Conservation (phyloP, 1,140 invertebrate genomes). For the Fopius arisanus region DNA sequence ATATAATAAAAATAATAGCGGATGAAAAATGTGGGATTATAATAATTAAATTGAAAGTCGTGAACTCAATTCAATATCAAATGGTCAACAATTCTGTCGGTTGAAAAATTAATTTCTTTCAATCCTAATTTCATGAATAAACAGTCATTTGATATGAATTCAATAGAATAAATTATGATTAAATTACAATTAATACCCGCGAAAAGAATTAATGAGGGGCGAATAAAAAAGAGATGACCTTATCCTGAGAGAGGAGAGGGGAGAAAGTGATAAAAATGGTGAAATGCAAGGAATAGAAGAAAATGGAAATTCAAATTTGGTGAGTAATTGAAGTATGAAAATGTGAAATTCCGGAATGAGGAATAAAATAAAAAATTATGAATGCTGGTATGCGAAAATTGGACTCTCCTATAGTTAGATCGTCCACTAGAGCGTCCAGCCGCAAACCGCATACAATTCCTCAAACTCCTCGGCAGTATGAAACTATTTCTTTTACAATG, state of each 20-base stretch:
- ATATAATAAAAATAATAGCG: too few relatives aligned
- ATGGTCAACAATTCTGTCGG: too few relatives aligned
- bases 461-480: neutral
- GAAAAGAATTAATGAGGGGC: too few relatives aligned
- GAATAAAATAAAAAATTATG: constrained; percentile 38
- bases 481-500: constrained; percentile 2
- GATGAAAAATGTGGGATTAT: too few relatives aligned
- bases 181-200: too few relatives aligned
- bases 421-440: constrained; percentile 49
- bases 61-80: too few relatives aligned
- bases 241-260: too few relatives aligned
- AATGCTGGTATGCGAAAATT: constrained; percentile 42
- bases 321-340: neutral
- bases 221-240: neutral
- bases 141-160: too few relatives aligned
- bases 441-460: constrained; percentile 48
- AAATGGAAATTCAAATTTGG: neutral
- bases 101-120: too few relatives aligned
- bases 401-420: constrained; percentile 45
- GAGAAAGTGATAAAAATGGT: neutral
- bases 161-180: too few relatives aligned
- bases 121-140: too few relatives aligned
- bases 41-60: too few relatives aligned
- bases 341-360: neutral
- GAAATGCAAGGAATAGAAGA: neutral